Conservation (phyloP, 1,140 invertebrate species). For the Metopolophium dirhodum region DNA sequence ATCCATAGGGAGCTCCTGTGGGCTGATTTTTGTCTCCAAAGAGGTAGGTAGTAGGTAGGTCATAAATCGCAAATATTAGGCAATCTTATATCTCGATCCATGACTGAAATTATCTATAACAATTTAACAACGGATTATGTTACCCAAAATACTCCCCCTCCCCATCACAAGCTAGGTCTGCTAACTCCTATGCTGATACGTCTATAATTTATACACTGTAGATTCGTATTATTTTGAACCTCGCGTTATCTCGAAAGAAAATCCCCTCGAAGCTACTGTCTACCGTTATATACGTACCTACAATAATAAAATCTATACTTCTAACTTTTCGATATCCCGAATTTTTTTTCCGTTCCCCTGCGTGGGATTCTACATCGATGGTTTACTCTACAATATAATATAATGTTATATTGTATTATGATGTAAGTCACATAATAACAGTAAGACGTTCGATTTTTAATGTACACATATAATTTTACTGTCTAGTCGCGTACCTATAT, state of each 20-base stretch:
- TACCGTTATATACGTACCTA: not conserved
- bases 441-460: not conserved
- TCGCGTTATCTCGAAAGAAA: not conserved
- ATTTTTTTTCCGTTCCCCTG: not conserved
- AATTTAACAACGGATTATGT: not conserved
- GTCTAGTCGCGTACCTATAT: not conserved
- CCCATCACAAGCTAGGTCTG: not conserved
- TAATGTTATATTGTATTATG: not conserved
- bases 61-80: not conserved
- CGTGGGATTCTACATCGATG: not conserved
- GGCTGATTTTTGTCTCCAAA: not conserved
- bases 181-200: not conserved
- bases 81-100: not conserved
- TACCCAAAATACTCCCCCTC: no score
- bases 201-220: no score
- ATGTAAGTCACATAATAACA: not conserved
- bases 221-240: not conserved
- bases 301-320: not conserved
- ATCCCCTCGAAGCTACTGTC: not conserved
- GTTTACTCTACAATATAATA: not conserved
- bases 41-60: no score
- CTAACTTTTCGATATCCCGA: not conserved
- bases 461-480: not conserved
- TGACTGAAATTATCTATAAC: not conserved
- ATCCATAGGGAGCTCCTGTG: not conserved